Conservation (phyloP, 2,113 vertebrate genomes). For the Brachyistius frenatus region DNA sequence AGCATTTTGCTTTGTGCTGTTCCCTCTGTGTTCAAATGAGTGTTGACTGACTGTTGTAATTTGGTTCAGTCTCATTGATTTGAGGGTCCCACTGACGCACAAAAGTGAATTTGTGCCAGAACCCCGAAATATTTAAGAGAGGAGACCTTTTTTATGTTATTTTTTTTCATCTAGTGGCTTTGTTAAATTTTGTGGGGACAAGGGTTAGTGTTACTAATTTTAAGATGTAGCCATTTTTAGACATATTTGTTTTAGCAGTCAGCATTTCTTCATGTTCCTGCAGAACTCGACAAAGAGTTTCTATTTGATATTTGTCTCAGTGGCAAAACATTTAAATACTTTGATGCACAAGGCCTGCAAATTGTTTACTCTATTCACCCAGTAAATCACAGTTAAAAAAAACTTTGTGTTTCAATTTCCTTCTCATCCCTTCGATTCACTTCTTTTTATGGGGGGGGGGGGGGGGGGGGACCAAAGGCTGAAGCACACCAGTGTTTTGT, state of each 20-base stretch:
- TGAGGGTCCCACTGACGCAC: slow-evolving; percentile 3
- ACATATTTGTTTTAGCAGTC: not conserved
- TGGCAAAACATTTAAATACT: too few species aligned
- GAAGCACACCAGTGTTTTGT: not conserved
- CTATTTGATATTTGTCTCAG: too few species aligned
- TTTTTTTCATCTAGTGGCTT: not conserved
- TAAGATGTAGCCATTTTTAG: slow-evolving; percentile 3
- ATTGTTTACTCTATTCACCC: too few species aligned
- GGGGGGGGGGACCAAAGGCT: not conserved
- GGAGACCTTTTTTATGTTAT: not conserved
- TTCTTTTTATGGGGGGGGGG: not conserved
- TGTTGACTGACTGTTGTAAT: slow-evolving; percentile 20
- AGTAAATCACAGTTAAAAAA: slow-evolving; percentile 11
- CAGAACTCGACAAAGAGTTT: too few species aligned
- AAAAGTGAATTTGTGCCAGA: slow-evolving; percentile 14
- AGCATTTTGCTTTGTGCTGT: slow-evolving; percentile 19
- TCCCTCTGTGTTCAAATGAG: slow-evolving; percentile 24
- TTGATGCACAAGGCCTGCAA: too few species aligned
- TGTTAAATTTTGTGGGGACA: not conserved
- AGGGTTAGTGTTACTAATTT: not conserved
- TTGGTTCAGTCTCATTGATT: slow-evolving; percentile 33
- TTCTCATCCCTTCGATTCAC: not conserved
- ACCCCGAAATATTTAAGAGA: slow-evolving; percentile 8
- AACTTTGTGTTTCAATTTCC: not conserved
- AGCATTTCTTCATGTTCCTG: too few species aligned